Evolutionary conservation across 53 echinoderm and acorn worm genomes (phyloP).

Genomic region (Henricia sp.): DNA sequence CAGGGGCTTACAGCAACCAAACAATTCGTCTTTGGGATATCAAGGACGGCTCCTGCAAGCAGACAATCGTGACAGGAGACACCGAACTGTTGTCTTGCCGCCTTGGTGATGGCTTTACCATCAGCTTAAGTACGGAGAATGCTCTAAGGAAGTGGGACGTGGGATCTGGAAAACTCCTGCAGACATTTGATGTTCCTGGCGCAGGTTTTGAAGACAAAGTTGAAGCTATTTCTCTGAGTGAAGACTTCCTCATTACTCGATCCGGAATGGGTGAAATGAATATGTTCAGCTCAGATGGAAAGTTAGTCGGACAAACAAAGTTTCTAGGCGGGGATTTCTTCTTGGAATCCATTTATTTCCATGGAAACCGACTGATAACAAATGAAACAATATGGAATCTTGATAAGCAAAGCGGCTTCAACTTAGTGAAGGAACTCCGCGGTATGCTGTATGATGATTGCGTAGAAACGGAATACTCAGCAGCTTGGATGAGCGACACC

Average conservation of each 20-base stretch:
- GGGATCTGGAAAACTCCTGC: not conserved
- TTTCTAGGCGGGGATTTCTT: not conserved
- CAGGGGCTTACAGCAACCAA: not conserved
- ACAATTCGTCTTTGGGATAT: constrained; percentile 24
- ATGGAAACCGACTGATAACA: not conserved
- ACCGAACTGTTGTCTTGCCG: constrained; percentile 1
- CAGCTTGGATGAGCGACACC: not conserved
- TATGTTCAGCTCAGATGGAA: not conserved
- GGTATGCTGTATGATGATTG: not conserved
- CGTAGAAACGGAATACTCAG: not conserved
- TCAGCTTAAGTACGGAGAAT: not conserved
- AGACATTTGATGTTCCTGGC: not conserved
- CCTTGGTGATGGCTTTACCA: constrained; percentile 10
- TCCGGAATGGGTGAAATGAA: not conserved
- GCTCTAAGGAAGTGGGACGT: not conserved
- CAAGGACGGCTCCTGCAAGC: not conserved
- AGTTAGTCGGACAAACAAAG: not conserved
- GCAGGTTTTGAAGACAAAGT: not conserved
- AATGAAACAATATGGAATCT: not conserved
- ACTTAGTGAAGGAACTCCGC: not conserved
- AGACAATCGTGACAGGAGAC: not conserved
- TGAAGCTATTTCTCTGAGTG: not conserved
- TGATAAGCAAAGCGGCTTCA: not conserved
- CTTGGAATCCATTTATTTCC: not conserved
- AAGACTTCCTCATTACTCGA: not conserved